A percentile compares a stretch with the other conserved stretches of the same genome.
These are phyloP conservation scores for Aegithalos caudatus DNA, from an alignment of 2,113 vertebrate species.

Conservation along the genomic window DNA sequence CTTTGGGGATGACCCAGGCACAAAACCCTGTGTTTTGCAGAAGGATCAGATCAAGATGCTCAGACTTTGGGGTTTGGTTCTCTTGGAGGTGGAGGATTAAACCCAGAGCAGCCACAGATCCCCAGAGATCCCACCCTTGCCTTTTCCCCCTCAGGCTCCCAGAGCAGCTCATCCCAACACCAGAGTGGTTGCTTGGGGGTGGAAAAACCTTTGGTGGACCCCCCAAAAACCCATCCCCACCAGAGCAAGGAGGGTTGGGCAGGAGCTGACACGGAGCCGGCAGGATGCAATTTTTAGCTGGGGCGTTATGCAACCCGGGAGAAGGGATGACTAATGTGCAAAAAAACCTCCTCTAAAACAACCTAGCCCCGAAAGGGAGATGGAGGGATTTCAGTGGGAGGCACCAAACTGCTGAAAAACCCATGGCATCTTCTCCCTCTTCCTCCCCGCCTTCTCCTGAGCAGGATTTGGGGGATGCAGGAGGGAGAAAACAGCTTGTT, in stretches of 20 bases:
- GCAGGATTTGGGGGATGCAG: background rate
- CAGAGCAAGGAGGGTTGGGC: background rate
- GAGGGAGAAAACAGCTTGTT: background rate
- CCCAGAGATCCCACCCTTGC: background rate
- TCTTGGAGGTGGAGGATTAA: background rate
- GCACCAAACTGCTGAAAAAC: constrained; percentile 32
- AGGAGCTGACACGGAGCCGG: constrained; percentile 54
- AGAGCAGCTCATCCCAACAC: background rate
- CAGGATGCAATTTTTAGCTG: constrained; percentile 72
- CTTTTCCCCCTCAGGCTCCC: background rate
- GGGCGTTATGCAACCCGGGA: constrained; percentile 69
- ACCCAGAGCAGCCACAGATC: background rate
- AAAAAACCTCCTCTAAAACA: constrained; percentile 47
- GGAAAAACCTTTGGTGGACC: background rate
- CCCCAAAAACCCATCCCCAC: background rate
- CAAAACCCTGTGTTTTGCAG: background rate
- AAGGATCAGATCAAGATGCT: background rate
- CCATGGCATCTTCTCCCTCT: background rate
- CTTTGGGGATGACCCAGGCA: background rate
- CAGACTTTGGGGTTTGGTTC: background rate
- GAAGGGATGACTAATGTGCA: constrained; percentile 65
- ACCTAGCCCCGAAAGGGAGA: constrained; percentile 31
- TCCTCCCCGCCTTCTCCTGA: background rate
- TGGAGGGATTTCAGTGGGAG: constrained; percentile 48
- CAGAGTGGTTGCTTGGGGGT: background rate